Base-by-base conservation (phyloP, 2,113 vertebrate genomes). In the Porphyrio hochstetteri region DNA sequence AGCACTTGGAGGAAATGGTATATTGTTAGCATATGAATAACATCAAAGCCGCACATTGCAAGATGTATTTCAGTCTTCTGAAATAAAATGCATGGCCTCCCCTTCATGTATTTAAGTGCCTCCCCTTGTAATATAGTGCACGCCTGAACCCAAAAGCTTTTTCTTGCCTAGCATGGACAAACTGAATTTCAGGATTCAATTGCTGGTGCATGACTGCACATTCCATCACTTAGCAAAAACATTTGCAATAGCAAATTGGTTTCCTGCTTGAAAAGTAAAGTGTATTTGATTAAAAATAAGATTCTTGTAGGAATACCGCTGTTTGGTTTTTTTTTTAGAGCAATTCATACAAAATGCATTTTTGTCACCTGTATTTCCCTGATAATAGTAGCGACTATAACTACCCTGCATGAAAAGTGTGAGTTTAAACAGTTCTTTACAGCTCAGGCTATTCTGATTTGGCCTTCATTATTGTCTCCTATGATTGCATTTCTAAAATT, bases 11-110 rank as follows among this genome's bases (percentile, higher is more conserved):
- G 96, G 95, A 98, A 98, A 97, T 90, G 67, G 90, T 95, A 93
- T 98, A 97, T 96, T 97, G 96, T 98, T 98, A 98, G 82, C 97
- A 97, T 98, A 97, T 98, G 97, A 97, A 97, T 97, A 96, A 93
- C 97, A 97, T 98, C 97, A 98, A 97, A 98, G 96, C 53, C 55
- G 42, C 71, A 69, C 68, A 63, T 2, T 92, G 93, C 87, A 97
- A 97, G 96, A 97, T 97, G 87, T 97, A 94, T 93, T 97, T 96
- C 91, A 92, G 86, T 94, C 92, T 96, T 96, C 94, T 97, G 92
- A 96, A 95, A 95, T 53, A 92, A 92, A 97, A 95, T 88, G 40
- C 88, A 56, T 74, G 83, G 75, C 86, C 88, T 97, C n/a, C 50
- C 38, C 74, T 88, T 95, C 64, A 13, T 69, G 69, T 46, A 72